Evolutionary conservation across 2,113 vertebrate genomes (phyloP), one percentile per base, ranked within the genome.

Genomic region (Thalassoma bifasciatum): DNA sequence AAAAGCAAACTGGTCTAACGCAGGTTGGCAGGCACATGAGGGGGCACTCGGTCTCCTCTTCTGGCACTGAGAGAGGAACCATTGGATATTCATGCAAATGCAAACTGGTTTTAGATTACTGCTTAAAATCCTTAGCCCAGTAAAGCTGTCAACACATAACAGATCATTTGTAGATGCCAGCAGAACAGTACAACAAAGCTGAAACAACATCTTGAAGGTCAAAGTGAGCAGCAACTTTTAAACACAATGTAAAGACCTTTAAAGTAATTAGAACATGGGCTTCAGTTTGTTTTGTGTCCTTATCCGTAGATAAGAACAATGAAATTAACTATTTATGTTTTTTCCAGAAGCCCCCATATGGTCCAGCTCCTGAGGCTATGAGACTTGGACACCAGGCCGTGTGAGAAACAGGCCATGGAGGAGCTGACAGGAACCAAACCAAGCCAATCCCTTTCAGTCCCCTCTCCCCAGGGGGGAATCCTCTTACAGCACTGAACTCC

Each of bases 391-490:
- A 66, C 46, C 46, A 30, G 84, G 68, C 76, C 5, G 22, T 90
- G 89, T 92, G 91, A 91, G 85, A 86, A 92, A 82, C 79, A 78
- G 86, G 86, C 79, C 57, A 47, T 8, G 16, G 21, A 60, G 61
- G 46, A 40, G 26, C 44, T 8, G 49, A 38, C 82, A 72, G 74
- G 51, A 71, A 75, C 50, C 10, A 77, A 86, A 84, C 77, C 75
- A 64, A 36, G 6, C 38, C 66, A n/a, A 36, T 64, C 52, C 58
- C 84, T 81, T 81, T 86, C 75, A 88, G 74, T 52, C 50, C 8
- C 37, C 56, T 65, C 76, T 84, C 88, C 83, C 89, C 57, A 0
- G 83, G 75, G 90, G 80, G 86, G n/a, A 89, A 79, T 91, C 87
- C 75, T 87, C 82, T 93, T 92, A 87, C 92, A 84, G 71, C 68